Evolutionary conservation across 30 jellyfish, hydroid and myxozoan genomes (phyloP), one percentile per base, ranked within the genome.

Genomic region (Aurelia aurita): DNA sequence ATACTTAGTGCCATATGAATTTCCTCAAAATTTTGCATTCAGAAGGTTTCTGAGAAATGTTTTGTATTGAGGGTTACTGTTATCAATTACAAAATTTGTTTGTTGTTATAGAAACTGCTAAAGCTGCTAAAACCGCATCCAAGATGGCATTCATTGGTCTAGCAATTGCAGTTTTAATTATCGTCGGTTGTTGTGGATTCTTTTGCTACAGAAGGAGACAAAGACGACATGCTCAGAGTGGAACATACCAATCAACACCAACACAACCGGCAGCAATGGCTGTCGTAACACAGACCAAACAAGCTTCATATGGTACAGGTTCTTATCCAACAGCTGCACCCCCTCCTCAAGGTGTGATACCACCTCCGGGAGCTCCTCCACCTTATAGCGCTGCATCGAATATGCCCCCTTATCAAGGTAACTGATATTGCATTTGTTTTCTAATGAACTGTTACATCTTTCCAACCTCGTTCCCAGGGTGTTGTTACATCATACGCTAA

Each of bases 331-430:
- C 29, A 2, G 29, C 10, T 19, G 29, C 25, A 55, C 29, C 29
- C 67, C 29, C 25, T 55, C 67, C 67, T 55, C 67, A n/a, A 19
- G 31, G 29, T 55, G 67, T 25, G 67, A 16, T 3, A 15, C 88
- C 79, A 35, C 53, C 79, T 0, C 51, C 31, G 4, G 87, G 87
- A 9, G 88, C 78, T 15, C 88, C 88, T 31, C 88, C 88, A 4
- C 79, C 88, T 26, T 77, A 77, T 25, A 61, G 70, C 29, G 79
- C 79, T 34, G 45, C 88, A 1, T 39, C 63, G 68, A 29, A 67
- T 11, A 77, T 58, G 69, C 88, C 78, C 3, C 88, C 88, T 2
- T 77, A 58, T 77, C 88, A 77, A 77, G 88, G 88, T 77, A 74
- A 46, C 2, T 1, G 20, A 5, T 23, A 3, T 31, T 34, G 46